Evolutionary conservation across 2,113 vertebrate species (phyloP), one percentile per base, ranked within the genome.

Genomic region (Columba livia): DNA sequence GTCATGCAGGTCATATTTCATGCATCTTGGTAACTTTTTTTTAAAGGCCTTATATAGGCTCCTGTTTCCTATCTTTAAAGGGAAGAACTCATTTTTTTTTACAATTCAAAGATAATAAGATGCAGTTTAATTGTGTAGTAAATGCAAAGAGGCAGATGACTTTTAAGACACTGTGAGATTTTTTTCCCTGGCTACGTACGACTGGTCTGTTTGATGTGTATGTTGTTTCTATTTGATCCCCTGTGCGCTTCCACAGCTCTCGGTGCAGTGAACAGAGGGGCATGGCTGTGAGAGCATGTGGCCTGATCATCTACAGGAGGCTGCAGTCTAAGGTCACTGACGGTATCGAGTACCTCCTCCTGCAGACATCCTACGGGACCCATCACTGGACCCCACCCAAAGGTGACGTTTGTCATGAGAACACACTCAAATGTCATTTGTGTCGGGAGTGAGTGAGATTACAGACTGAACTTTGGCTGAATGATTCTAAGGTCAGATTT

Each of bases 371-470:
- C 8, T 98, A 99, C 6, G 99, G 99, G 42, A 95, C 96, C 40
- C 98, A 99, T 92, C 99, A 99, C 97, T 99, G 99, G 99, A 99
- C 99, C 18, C 99, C 99, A 23, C 99, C 99, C 36, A 99, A 99
- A 99, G 99, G 99, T 99, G 62, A n/a, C 48, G 26, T 42, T 88
- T 64, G 19, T 57, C 79, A 51, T 80, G 12, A 4, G 60, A n/a
- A 32, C 15, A 8, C 12, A 2, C 31, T 29, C 42, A 11, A 32
- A 2, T 12, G 29, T 32, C 4, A 0, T 10, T 40, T 65, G 31
- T 64, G 53, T 64, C 2, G 2, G 38, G 44, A 53, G 10, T 7
- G 20, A 31, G 24, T 38, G 61, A 36, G 23, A 10, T 62, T 87
- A 26, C 50, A 53, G 73, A 7, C 60, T 40, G 79, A 36, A 40